A percentile compares a stretch with the other conserved stretches of the same genome.
These are phyloP conservation scores for Prionailurus viverrinus DNA, from an alignment of 2,113 vertebrate genomes.

Conservation along the genomic window DNA sequence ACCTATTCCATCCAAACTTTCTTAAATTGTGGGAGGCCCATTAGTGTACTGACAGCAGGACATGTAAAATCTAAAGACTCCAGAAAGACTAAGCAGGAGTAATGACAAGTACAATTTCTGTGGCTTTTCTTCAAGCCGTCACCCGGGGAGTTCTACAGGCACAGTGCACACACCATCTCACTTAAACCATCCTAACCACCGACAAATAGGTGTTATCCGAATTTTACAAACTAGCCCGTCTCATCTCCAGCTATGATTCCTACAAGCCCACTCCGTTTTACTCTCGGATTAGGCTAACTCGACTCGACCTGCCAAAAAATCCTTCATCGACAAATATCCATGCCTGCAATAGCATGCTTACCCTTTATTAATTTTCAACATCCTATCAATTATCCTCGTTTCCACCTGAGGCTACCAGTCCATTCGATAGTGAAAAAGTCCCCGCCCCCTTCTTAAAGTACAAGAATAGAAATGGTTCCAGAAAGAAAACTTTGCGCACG, in stretches of 20 bases:
- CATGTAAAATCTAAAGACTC: background rate
- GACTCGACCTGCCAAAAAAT: background rate
- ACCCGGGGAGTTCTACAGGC: background rate
- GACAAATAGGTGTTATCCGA: background rate
- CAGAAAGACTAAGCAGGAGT: background rate
- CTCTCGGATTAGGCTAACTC: background rate
- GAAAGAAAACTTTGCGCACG: background rate
- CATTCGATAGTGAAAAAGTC: background rate
- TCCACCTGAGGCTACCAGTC: background rate
- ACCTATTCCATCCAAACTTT: constrained; percentile 1
- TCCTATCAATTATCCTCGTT: background rate
- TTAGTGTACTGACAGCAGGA: background rate
- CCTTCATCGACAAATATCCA: background rate
- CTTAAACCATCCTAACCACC: background rate
- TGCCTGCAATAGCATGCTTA: background rate
- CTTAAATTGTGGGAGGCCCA: background rate
- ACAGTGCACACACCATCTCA: background rate
- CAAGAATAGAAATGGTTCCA: background rate
- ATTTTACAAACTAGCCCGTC: background rate
- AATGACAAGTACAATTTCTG: background rate
- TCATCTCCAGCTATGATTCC: background rate
- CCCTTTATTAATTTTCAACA: background rate
- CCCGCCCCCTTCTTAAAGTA: background rate
- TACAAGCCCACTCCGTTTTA: background rate
- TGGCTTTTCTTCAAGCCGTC: background rate